These are phyloP conservation scores for Premnoplex brunnescens DNA, from an alignment of 2,797 vertebrate species.

Conservation along the genomic window DNA sequence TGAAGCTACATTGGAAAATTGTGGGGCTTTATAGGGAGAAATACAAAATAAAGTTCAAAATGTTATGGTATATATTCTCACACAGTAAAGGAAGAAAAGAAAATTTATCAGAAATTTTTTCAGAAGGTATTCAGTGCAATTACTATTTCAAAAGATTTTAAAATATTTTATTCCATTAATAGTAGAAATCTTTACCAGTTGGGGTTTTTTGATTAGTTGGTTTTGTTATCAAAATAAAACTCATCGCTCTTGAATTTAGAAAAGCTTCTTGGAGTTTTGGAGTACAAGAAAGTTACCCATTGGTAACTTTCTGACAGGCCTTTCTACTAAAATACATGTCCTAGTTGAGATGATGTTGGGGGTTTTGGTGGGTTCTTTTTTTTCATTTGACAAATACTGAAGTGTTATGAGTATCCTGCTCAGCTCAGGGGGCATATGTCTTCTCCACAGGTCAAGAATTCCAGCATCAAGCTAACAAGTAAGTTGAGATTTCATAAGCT, in stretches of 20 bases:
- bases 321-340: neutral
- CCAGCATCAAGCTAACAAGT: neutral
- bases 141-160: neutral
- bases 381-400: neutral
- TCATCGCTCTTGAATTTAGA: neutral
- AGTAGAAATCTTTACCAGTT: neutral
- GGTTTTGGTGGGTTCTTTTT: neutral
- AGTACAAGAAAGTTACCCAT: neutral
- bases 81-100: neutral
- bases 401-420: neutral
- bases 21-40: neutral
- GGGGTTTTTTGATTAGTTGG: neutral
- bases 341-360: neutral
- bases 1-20: neutral
- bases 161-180: neutral
- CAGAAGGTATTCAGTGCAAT: neutral
- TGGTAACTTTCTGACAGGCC: neutral
- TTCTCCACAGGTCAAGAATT: neutral
- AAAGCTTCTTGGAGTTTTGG: neutral
- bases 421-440: neutral
- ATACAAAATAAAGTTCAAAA: neutral
- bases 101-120: neutral
- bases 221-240: neutral
- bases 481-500: neutral
- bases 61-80: neutral